Conservation (phyloP, 2,113 vertebrate species). For the Podarcis cretensis region DNA sequence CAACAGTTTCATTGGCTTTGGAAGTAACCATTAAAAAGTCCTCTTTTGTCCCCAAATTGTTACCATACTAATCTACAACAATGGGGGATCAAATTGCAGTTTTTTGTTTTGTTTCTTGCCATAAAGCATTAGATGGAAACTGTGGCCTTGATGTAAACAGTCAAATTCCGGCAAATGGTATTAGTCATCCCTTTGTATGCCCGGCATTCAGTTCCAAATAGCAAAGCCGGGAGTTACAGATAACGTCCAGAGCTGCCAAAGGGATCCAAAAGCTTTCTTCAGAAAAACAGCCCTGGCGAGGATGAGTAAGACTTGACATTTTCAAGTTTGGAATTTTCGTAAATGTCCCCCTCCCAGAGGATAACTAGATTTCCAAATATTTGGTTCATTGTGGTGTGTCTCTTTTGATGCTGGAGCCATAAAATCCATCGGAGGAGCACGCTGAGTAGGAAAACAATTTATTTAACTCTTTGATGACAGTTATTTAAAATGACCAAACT, state of each 20-base stretch:
- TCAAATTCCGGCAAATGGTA: slow-evolving; percentile 80
- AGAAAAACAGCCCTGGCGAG: slow-evolving; percentile 54
- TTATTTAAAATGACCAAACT: slow-evolving; percentile 33
- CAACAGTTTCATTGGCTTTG: slow-evolving; percentile 7
- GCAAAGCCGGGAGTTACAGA: slow-evolving; percentile 49
- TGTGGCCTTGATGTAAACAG: slow-evolving; percentile 73
- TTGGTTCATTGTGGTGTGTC: slow-evolving; percentile 60
- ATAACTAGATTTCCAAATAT: slow-evolving; percentile 70
- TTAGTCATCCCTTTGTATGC: slow-evolving; percentile 78
- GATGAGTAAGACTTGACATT: slow-evolving; percentile 82
- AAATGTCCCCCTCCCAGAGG: slow-evolving; percentile 69
- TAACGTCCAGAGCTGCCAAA: slow-evolving; percentile 73
- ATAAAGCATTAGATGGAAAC: slow-evolving; percentile 76
- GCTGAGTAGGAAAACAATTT: slow-evolving; percentile 55
- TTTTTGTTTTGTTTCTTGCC: slow-evolving; percentile 65
- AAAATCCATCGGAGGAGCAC: slow-evolving; percentile 42
- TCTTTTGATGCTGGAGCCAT: slow-evolving; percentile 66
- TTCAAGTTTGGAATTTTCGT: slow-evolving; percentile 64
- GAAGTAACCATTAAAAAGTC: slow-evolving; percentile 37
- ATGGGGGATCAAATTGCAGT: slow-evolving; percentile 50
- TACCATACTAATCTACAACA: slow-evolving; percentile 54
- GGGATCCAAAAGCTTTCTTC: slow-evolving; percentile 75
- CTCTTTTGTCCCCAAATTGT: slow-evolving; percentile 34
- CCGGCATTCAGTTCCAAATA: slow-evolving; percentile 74
- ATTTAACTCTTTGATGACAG: slow-evolving; percentile 60